A percentile compares a stretch with the other conserved stretches of the same genome.
These are phyloP conservation scores for Coenonympha arcania DNA, from an alignment of 2,888 invertebrate genomes.

Conservation along the genomic window DNA sequence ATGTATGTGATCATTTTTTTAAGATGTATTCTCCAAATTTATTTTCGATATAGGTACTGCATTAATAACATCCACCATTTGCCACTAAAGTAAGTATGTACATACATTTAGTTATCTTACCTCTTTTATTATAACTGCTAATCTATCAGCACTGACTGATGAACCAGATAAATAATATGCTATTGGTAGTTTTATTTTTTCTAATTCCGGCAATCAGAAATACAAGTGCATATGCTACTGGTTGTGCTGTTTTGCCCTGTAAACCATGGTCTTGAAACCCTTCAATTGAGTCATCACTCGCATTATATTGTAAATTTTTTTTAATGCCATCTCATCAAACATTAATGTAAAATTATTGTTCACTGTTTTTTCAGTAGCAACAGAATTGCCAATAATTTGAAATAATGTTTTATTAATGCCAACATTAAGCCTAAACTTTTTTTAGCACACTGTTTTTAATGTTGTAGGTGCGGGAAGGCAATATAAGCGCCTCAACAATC, in stretches of 20 bases:
- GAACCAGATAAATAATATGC: not conserved
- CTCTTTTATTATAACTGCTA: slow-evolving; percentile 1
- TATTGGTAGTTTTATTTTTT: not conserved
- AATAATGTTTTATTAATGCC: not conserved
- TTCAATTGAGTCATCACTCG: not conserved
- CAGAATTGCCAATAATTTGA: not conserved
- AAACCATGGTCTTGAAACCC: not conserved
- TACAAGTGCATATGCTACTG: not conserved
- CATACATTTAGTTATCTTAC: no score
- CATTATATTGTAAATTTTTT: not conserved
- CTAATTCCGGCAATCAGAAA: not conserved
- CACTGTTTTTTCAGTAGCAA: not conserved
- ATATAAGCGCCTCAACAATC: not conserved
- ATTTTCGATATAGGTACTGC: no score
- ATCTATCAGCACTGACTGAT: not conserved
- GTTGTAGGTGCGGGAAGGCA: not conserved
- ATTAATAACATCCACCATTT: no score
- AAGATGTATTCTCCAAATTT: no score
- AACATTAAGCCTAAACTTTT: not conserved
- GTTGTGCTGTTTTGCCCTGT: not conserved
- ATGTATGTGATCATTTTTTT: no score
- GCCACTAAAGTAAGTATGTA: no score
- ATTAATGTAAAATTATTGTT: not conserved
- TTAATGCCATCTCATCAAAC: not conserved
- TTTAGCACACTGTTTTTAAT: not conserved